Base-by-base conservation (phyloP, 1,140 invertebrate genomes). In the Brachionus calyciflorus region DNA sequence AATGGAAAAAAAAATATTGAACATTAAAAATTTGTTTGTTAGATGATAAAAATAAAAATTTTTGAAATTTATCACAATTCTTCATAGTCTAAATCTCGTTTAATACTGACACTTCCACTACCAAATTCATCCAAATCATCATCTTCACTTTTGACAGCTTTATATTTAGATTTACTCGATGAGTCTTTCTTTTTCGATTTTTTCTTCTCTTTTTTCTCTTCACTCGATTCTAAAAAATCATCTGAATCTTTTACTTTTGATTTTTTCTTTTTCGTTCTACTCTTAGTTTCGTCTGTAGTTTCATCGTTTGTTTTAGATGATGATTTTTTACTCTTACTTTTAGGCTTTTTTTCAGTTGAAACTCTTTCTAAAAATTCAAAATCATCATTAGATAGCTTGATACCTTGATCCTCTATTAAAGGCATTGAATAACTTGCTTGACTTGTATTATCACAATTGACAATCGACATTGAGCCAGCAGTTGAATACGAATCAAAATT, bases 321-420 rank as follows among this genome's bases (percentile, higher is more conserved):
- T 21, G 37, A 17, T 44, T 65, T 65, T 28, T 44, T 65, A 12
- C 17, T 44, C 12, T 46, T 65, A 2, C 12, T 5, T 44, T 63
- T 63, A 17, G 57, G 14, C 17, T 65, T 65, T 65, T 44, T 41
- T 65, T 65, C 60, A 24, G 6, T 28, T 28, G 60, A 65, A 0
- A 65, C 40, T 44, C 44, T 65, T 44, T 65, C 60, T 10, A 65
- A 41, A 65, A 65, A 65, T 65, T 65, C 60, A 65, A 65, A 65
- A 44, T 65, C 60, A 65, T 65, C 60, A 44, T 41, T 65, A 24
- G 60, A 44, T 24, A 65, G 44, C 44, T 65, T 65, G 7, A 65
- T 44, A n/a, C 21, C 55, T 65, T 65, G 60, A 44, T 65, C 41
- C 24, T 65, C 60, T 44, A 65, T 1, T 10, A 65, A 19, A 44